Conservation (phyloP, 2,888 invertebrate species). For the Drosophila emarginata region DNA sequence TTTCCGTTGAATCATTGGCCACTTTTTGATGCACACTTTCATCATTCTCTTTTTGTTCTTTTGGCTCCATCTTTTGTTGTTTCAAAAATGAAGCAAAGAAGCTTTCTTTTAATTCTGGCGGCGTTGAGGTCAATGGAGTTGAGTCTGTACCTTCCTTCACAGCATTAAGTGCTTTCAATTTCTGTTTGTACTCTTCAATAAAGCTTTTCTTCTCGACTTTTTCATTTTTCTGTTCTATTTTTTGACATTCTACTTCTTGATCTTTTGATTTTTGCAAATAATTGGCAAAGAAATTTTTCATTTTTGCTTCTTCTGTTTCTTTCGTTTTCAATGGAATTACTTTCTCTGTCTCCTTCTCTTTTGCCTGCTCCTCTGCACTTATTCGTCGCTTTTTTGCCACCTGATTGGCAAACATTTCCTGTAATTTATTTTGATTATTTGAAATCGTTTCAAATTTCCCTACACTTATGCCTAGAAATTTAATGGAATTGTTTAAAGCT, state of each 20-base stretch:
- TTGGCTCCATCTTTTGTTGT: conserved; percentile 35
- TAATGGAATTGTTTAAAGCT: conserved; percentile 84
- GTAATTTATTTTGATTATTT: conserved; percentile 84
- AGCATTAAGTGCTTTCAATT: conserved; percentile 34
- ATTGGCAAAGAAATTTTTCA: conserved; percentile 63
- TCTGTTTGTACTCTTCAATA: conserved; percentile 49
- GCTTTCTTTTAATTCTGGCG: conserved; percentile 54
- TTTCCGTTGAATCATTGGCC: conserved; percentile 38
- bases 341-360: conserved; percentile 39
- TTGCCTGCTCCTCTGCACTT: conserved; percentile 53
- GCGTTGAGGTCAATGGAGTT: conserved; percentile 26
- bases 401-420: conserved; percentile 85
- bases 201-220: conserved; percentile 31
- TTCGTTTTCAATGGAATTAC: conserved; percentile 40
- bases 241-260: not conserved
- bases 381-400: conserved; percentile 66
- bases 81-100: conserved; percentile 69
- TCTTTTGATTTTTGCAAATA: conserved; percentile 52
- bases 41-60: not conserved
- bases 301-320: conserved; percentile 49
- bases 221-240: not conserved
- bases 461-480: conserved; percentile 89
- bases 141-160: conserved; percentile 3
- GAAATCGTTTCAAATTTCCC: conserved; percentile 89
- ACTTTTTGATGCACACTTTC: not conserved